These are phyloP conservation scores for Salpingus planirostris DNA, from an alignment of 2,888 invertebrate genomes.

Conservation along the genomic window DNA sequence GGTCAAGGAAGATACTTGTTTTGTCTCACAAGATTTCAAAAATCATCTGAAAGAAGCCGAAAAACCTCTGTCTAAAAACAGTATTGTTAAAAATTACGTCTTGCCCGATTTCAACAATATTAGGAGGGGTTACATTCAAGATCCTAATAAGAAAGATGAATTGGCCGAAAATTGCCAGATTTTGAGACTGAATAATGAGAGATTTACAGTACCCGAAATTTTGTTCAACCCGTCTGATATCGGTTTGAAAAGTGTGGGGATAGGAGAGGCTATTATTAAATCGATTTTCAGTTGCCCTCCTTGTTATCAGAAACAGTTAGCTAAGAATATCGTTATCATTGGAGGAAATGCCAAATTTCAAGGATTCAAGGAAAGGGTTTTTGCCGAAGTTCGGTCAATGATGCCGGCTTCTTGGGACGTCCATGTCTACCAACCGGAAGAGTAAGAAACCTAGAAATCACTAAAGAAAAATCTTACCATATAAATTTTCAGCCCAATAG, in stretches of 20 bases:
- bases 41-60: conserved; percentile 66
- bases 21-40: conserved; percentile 76
- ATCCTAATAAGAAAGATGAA: conserved; percentile 25
- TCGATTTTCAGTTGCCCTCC: conserved; percentile 66
- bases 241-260: conserved; percentile 84
- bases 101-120: conserved; percentile 92
- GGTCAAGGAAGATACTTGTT: conserved; percentile 95
- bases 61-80: conserved; percentile 51
- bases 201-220: conserved; percentile 91
- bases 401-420: conserved; percentile 73
- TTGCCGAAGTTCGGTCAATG: conserved; percentile 66
- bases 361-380: conserved; percentile 73
- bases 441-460: conserved; percentile 43
- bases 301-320: conserved; percentile 65
- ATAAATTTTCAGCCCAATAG: conserved; percentile 54
- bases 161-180: conserved; percentile 51
- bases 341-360: conserved; percentile 76
- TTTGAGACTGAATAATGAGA: conserved; percentile 81
- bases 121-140: conserved; percentile 56
- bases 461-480: background rate
- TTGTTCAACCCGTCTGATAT: conserved; percentile 92
- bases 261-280: conserved; percentile 79
- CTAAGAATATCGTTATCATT: conserved; percentile 74
- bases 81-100: conserved; percentile 82
- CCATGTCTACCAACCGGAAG: conserved; percentile 57